Base-by-base conservation (phyloP, 2,797 vertebrate species). In the Percopsis omiscomaycus region DNA sequence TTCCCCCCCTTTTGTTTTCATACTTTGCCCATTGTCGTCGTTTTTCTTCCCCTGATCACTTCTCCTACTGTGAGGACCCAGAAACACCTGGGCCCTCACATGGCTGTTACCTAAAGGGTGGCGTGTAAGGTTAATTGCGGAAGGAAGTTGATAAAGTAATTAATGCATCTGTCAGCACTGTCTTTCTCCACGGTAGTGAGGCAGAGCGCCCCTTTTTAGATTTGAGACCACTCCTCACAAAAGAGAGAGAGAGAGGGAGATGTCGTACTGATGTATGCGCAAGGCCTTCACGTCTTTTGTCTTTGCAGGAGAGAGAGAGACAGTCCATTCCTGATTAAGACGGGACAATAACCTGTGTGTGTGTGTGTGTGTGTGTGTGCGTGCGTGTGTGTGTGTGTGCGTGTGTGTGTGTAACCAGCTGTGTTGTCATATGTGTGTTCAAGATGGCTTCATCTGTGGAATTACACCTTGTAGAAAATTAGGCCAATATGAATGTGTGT, bases 101-200 rank as follows among this genome's bases (percentile, higher is more conserved):
- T 5, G 15, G 14, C 15, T 29, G 13, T 82, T 89, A 84, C 87
- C 88, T 87, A 86, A 78, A 81, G 85, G 80, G 85, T 86, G 83
- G 73, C 76, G 52, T 82, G 83, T 86, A 80, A 90, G 90, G 89
- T 92, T 91, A 92, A 92, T 91, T 91, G 83, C 82, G 77, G 83
- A 89, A 85, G 73, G 64, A 83, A 86, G 79, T 86, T 89, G 88
- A 89, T 88, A 87, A 90, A 89, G 86, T 90, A 89, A 92, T 92
- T 89, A 91, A 91, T 88, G 87, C 89, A 53, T 86, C 88, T 90
- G 89, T 92, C 90, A 92, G 90, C 91, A 88, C 67, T 82, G 84
- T 85, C 85, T 89, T 88, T 89, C 80, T 88, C 62, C 32, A 37
- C 32, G 8, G 32, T 8, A 5, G 32, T 37, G 8, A 2, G 32